Evolutionary conservation across 2,888 invertebrate species (phyloP), one percentile per base, ranked within the genome.

Genomic region (Tricholauxania praeusta): DNA sequence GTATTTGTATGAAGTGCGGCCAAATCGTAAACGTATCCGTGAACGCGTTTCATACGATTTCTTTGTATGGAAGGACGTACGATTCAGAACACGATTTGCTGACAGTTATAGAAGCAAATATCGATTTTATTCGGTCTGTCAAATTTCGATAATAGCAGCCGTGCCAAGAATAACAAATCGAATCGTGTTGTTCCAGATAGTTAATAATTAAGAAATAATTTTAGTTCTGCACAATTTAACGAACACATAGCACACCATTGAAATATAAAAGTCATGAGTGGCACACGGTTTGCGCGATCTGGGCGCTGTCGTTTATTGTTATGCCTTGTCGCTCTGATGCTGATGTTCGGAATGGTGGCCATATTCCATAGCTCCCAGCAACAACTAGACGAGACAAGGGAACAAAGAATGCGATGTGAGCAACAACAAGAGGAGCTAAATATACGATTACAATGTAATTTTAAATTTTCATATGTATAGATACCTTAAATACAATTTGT

Each of bases 351-450:
- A 51, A 88, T 91, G 79, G 87, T 91, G 73, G 90, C 89, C 69
- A 89, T 90, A 78, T 91, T 90, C 79, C 91, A 90, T 80, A 90
- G 89, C 82, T 89, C 90, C 10, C 89, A 90, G 78, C 86, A 89
- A 62, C 89, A 91, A 83, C 83, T 91, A 57, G 90, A 90, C 65
- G 90, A 90, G 80, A 87, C 88, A 28, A 87, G 89, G 79, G 89
- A 88, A 78, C 85, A 89, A 55, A 88, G 88, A 76, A 85, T 89
- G 71, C 86, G 88, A 74, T 91, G 91, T 80, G 89, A 89, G 77
- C 90, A 90, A 76, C 90, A 90, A 78, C 89, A 91, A 78, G 91
- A 91, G 78, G 89, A 90, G 64, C 82, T 91, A 59, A 89, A 89
- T 59, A 88, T 89, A 64, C 89, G 91, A 79, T 80, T 91, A 74